Base-by-base conservation (phyloP, 2,113 vertebrate species). In the Scomber colias region DNA sequence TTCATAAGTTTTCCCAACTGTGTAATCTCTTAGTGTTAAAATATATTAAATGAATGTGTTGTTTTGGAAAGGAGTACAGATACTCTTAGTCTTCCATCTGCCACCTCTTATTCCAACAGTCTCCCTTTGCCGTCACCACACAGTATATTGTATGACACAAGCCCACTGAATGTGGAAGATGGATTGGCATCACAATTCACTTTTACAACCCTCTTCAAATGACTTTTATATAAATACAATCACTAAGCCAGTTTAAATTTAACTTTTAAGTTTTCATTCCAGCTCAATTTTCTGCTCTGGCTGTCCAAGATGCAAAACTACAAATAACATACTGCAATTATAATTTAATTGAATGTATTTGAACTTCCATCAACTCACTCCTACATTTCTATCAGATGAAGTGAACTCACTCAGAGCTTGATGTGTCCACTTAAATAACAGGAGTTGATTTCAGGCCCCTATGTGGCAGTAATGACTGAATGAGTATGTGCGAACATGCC, bases 401-500 rank as follows among this genome's bases (percentile, higher is more conserved):
- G 48, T 21, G 27, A 69, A 27, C 50, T 27, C 11, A 19, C 49
- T 74, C 60, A 35, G 57, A 77, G 13, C 54, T 40, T 50, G 6
- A 9, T 40, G 24, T 55, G 27, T 75, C 73, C 40, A 11, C 1
- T 55, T 3, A 10, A 57, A 15, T 35, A 59, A 40, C 35, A 31
- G 5, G 5, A 71, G 17, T 5, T 60, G n/a, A 31, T 81, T 51
- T 21, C 14, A 0, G 40, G 45, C 30, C 65, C 45, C 51, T 67
- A 4, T 67, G 13, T 45, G 48, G 64, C 21, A 30, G 44, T 74
- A 82, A 75, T 65, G 40, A 45, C 44, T 76, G 48, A 56, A 53
- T 55, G 17, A 61, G 50, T 54, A 61, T 78, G 75, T 81, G 60
- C 6, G 12, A 48, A 60, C 57, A 50, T 68, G 24, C 27, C 31